A percentile compares a stretch with the other conserved stretches of the same genome.
Conservation (phyloP, 2,888 invertebrate genomes). For the Epiblema foenella region DNA sequence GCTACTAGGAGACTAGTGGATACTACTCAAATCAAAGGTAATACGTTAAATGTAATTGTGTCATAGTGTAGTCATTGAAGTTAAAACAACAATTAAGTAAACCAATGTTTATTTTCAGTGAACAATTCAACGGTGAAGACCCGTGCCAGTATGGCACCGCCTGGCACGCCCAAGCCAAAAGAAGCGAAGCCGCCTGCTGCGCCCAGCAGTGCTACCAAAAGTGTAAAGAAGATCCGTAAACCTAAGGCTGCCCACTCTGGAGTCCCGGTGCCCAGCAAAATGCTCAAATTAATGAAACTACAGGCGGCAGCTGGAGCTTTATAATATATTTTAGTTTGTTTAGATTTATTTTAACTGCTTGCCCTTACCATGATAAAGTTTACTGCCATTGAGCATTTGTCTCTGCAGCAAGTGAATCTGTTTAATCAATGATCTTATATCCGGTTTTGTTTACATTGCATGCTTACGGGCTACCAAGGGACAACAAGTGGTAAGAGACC, state of each 20-base stretch:
- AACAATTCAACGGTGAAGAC: conserved; percentile 45
- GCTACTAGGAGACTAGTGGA: conserved; percentile 57
- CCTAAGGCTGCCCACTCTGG: conserved; percentile 77
- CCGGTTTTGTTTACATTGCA: too few relatives aligned
- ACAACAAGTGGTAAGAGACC: too few relatives aligned
- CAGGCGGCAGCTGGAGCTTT: conserved; percentile 53
- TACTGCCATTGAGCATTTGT: neutral
- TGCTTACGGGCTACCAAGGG: too few relatives aligned
- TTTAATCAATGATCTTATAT: too few relatives aligned
- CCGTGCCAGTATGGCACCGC: conserved; percentile 6
- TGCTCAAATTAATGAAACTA: conserved; percentile 65
- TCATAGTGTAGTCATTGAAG: neutral
- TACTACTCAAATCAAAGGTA: conserved; percentile 60
- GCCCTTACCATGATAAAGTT: neutral
- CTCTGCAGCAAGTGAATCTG: neutral
- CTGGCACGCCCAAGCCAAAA: conserved; percentile 66
- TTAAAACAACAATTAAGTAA: conserved; percentile 1
- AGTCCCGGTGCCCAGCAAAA: conserved; percentile 76
- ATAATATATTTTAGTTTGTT: conserved; percentile 15
- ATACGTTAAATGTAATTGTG: neutral
- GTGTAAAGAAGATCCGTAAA: conserved; percentile 68
- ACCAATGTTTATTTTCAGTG: conserved; percentile 54
- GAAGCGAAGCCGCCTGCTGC: conserved; percentile 59
- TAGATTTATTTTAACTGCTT: neutral
- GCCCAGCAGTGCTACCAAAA: conserved; percentile 64